phyloP scores from a whole-genome alignment of 1,140 invertebrate species.

The Anagrus nilaparvatae region DNA sequence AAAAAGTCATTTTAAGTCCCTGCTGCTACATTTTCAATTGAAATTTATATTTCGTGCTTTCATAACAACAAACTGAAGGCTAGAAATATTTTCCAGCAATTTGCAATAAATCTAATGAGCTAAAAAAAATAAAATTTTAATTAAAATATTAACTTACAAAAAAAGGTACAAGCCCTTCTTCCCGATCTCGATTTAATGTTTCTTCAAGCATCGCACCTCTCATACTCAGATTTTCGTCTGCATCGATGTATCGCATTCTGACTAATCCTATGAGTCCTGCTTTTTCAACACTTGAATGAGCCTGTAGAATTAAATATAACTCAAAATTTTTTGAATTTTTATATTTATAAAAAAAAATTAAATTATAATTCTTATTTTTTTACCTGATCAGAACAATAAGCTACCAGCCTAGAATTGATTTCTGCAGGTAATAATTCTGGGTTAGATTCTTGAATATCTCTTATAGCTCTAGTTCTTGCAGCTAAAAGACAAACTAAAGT shows the following conservation, averaged over 20 bases:
- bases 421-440: slow-evolving; percentile 74
- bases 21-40: no score
- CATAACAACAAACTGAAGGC: no score
- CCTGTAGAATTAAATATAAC: slow-evolving; percentile 40
- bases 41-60: no score
- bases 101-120: no score
- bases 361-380: not conserved
- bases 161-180: slow-evolving; percentile 86
- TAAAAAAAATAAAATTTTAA: no score
- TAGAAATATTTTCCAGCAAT: no score
- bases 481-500: slow-evolving; percentile 85
- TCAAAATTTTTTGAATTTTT: not conserved
- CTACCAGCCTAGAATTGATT: slow-evolving; percentile 83
- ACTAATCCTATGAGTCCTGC: slow-evolving; percentile 85
- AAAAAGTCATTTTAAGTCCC: no score
- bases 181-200: slow-evolving; percentile 72
- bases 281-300: slow-evolving; percentile 95
- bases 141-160: slow-evolving; percentile 63
- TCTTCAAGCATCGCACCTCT: slow-evolving; percentile 69
- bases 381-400: slow-evolving; percentile 87
- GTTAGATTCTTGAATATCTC: slow-evolving; percentile 48
- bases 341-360: slow-evolving; percentile 7
- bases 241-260: slow-evolving; percentile 84
- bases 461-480: slow-evolving; percentile 76
- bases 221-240: slow-evolving; percentile 72